Evolutionary conservation across 1,140 invertebrate species (phyloP), one percentile per base, ranked within the genome.

Genomic region (Brachionus rotundiformis): DNA sequence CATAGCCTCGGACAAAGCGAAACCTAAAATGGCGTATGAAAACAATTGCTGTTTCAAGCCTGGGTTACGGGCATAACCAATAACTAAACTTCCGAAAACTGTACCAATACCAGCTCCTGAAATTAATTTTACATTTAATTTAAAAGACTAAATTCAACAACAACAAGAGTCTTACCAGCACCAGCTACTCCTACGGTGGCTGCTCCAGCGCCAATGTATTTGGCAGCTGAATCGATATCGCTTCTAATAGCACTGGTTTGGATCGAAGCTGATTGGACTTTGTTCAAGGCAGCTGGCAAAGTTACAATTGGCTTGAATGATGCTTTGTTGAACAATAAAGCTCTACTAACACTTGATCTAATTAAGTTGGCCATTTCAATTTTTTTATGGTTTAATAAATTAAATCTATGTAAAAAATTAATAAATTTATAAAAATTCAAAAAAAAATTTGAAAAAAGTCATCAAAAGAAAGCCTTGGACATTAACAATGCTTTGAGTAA

Each of bases 1-100:
- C 96, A 99, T 99, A 89, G 97, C 97, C 91, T 99, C 97, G 88
- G 96, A 98, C 88, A 99, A 90, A 90, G 97, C 97, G 89, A 99
- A 99, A 88, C 96, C 96, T 89, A 99, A 90, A 90, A 98, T 98
- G 91, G 96, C 95, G 87, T 98, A 99, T 84, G 95, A 98, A 92
- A 99, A 99, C 76, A 99, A 91, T 89, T 98, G 95, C 85, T 94
- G 93, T 90, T 99, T 99, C 85, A 99, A 91, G 82, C 95, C 98
- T 88, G 98, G 98, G 90, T 99, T 99, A 83, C 91, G 88, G 88
- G 97, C 96, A 90, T 98, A 99, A 87, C 96, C 97, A 86, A 99
- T 98, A 90, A 98, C 97, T 84, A 99, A 91, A 86, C 95, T 97
- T 87, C 98, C 98, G 88, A 99, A 99, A 81, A 99, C 96, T 87